Evolutionary conservation across 2,113 vertebrate species (phyloP).

Genomic region (Crotalus horridus): DNA sequence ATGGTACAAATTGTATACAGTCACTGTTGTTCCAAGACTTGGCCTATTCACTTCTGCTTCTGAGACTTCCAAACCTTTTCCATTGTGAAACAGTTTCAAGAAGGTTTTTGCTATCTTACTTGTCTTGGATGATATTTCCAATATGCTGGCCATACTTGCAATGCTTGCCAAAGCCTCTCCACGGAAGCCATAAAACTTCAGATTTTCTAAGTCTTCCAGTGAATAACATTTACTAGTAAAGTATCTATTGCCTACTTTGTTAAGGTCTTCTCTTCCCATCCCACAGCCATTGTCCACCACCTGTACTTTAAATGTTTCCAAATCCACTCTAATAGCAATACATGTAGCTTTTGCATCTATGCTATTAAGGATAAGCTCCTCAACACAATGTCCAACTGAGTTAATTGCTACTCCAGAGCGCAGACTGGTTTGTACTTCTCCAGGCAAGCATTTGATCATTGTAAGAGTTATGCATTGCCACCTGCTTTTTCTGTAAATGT

Average conservation of each 20-base stretch:
- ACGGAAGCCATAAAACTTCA: constrained; percentile 85
- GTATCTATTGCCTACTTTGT: constrained; percentile 79
- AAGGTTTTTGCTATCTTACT: constrained; percentile 78
- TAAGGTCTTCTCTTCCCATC: constrained; percentile 78
- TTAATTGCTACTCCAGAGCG: constrained; percentile 84
- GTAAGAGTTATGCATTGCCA: constrained; percentile 43
- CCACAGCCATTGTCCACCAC: constrained; percentile 91
- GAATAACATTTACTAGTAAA: constrained; percentile 88
- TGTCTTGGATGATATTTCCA: constrained; percentile 86
- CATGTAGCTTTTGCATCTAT: constrained; percentile 90
- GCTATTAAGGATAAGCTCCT: constrained; percentile 91
- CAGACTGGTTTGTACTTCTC: constrained; percentile 79
- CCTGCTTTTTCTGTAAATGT: constrained; percentile 24
- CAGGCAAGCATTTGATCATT: constrained; percentile 84
- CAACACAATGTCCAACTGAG: constrained; percentile 87
- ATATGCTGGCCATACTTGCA: constrained; percentile 74
- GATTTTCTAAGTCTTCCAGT: constrained; percentile 80
- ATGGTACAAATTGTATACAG: constrained; percentile 85
- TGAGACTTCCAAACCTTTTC: constrained; percentile 72
- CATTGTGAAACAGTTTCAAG: constrained; percentile 83
- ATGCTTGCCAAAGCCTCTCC: constrained; percentile 94
- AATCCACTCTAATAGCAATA: constrained; percentile 83
- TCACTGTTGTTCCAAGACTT: constrained; percentile 85
- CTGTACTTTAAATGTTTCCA: constrained; percentile 89
- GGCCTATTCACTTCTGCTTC: constrained; percentile 79